Conservation (phyloP, 2,797 vertebrate genomes). For the Salarias fasciatus region DNA sequence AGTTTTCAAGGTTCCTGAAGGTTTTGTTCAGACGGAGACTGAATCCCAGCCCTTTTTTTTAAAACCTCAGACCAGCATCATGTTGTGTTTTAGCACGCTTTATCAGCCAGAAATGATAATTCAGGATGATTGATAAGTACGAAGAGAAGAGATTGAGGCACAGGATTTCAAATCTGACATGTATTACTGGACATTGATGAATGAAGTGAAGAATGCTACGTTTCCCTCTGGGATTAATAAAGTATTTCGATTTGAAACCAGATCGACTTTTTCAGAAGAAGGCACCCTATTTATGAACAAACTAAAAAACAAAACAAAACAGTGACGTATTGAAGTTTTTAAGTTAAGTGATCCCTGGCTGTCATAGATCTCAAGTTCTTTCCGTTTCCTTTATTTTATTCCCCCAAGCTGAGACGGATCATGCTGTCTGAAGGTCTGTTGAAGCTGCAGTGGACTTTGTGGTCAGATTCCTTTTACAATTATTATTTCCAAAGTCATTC, state of each 20-base stretch:
- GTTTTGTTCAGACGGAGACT: no score
- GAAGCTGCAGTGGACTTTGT: neutral
- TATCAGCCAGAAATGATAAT: no score
- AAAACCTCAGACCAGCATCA: no score
- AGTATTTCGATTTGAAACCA: constrained; percentile 12
- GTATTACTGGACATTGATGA: constrained; percentile 29
- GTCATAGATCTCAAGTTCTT: neutral
- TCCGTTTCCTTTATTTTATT: no score
- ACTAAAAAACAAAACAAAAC: constrained; percentile 8
- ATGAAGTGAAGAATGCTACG: neutral
- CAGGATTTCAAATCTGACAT: constrained; percentile 32
- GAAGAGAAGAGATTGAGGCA: constrained; percentile 31
- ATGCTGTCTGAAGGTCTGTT: no score
- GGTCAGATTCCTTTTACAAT: neutral
- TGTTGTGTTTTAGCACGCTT: no score
- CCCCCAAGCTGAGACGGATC: no score
- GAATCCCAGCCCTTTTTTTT: no score
- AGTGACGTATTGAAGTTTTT: constrained; percentile 1
- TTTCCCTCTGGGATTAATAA: neutral
- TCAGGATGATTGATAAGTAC: no score
- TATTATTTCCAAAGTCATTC: neutral
- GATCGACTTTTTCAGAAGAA: constrained; percentile 41
- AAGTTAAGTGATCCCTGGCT: no score
- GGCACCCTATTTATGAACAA: constrained; percentile 50
- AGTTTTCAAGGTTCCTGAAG: no score